Conservation (phyloP, 2,113 vertebrate genomes). For the Petaurus breviceps region DNA sequence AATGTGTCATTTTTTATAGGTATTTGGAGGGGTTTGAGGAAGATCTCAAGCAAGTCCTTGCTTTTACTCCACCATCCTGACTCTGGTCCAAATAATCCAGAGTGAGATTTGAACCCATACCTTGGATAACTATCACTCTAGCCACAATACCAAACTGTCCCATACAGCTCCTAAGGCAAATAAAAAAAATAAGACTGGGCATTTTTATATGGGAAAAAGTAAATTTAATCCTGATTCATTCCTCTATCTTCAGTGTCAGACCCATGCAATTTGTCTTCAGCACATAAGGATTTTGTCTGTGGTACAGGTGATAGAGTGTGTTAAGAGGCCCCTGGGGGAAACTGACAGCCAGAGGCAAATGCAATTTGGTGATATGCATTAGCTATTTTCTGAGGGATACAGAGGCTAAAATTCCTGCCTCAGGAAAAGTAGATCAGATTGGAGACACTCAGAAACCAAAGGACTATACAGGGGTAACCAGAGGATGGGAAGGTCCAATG, state of each 20-base stretch:
- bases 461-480: neutral
- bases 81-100: neutral
- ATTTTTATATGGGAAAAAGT: neutral
- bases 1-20: too few species aligned
- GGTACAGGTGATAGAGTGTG: neutral
- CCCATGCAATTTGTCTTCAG: neutral
- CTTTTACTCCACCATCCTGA: too few species aligned
- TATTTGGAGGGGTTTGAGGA: too few species aligned
- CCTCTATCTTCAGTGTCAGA: neutral
- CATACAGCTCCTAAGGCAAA: neutral
- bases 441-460: neutral
- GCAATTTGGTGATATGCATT: neutral
- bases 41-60: too few species aligned
- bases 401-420: neutral
- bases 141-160: neutral
- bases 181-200: neutral
- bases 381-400: neutral
- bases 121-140: neutral
- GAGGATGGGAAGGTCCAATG: neutral
- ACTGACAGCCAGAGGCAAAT: neutral
- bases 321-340: neutral
- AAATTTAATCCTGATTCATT: neutral
- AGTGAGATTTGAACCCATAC: neutral
- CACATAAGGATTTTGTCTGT: neutral
- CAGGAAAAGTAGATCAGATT: neutral